Base-by-base conservation (phyloP, 2,888 invertebrate genomes). In the Acronicta leporina region DNA sequence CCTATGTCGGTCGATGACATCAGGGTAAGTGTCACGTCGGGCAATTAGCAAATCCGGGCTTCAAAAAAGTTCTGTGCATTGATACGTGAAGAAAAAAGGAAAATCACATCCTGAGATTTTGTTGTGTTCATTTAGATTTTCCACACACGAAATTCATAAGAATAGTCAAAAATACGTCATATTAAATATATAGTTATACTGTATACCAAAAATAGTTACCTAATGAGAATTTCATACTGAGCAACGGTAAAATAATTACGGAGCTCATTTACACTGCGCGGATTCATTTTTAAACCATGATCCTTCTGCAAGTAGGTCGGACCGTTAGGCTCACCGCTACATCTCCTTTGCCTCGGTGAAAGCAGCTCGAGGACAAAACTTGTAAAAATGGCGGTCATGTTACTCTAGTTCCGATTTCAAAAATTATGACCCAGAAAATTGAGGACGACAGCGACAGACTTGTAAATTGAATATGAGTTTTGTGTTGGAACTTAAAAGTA, bases 281-380 rank as follows among this genome's bases (percentile, higher is more conserved):
- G 15, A 59, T 62, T 67, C 45, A 55, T 71, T 68, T 63, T 63
- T n/a, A 38, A 64, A 75, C 76, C 65, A 79, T 80, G 75, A 69
- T 78, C 75, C 79, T 78, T 61, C 59, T 64, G 53, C 30, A 78
- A 67, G 67, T 72, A 68, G 75, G 77, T 64, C 68, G 48, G 40
- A 72, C 83, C 83, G 84, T 83, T 84, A 83, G 56, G 68, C 68
- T 63, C 73, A 68, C 62, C 57, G 73, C 61, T 66, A 75, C 66
- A 54, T 66, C 62, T 78, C 70, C 65, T 65, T 73, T 53, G 66
- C 64, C 66, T 58, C 58, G 13, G 76, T 52, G 77, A 77, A 77
- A 78, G 79, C 61, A 56, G 64, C 44, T 50, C 57, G 51, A 54
- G 38, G 56, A 56, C 41, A 54, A 60, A 60, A 57, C n/a, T 54